These are phyloP conservation scores for Clostera curtula DNA, from an alignment of 2,888 invertebrate genomes.

Conservation along the genomic window DNA sequence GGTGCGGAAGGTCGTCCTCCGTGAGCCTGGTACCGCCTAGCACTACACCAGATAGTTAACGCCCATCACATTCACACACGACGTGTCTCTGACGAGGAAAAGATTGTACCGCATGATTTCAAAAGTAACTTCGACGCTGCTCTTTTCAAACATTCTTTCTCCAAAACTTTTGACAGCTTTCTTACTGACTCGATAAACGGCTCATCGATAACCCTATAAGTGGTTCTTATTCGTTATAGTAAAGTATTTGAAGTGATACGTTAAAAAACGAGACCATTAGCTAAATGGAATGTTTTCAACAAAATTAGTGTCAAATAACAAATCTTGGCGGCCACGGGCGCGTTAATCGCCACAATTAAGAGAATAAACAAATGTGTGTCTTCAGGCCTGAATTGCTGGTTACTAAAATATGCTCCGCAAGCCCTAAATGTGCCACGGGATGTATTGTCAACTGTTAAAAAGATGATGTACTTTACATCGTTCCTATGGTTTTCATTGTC, in stretches of 20 bases:
- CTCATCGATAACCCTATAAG: background rate
- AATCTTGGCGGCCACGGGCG: no score
- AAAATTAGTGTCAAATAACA: background rate
- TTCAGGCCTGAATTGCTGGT: no score
- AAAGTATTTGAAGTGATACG: background rate
- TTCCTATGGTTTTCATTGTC: no score
- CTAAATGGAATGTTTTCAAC: background rate
- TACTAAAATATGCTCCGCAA: no score
- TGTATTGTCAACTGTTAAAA: no score
- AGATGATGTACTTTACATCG: no score
- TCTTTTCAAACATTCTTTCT: background rate
- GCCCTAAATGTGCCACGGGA: no score
- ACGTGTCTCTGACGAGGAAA: constrained; percentile 22
- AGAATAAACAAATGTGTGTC: no score
- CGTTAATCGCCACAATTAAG: no score
- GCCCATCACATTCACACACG: constrained; percentile 37
- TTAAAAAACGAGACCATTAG: background rate
- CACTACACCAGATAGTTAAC: constrained; percentile 49
- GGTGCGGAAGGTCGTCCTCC: constrained; percentile 39
- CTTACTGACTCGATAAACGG: no score
- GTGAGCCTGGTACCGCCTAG: constrained; percentile 54
- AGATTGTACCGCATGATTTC: no score
- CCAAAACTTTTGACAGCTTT: background rate
- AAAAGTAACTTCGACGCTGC: background rate
- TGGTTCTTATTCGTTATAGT: background rate